phyloP scores from a whole-genome alignment of 1,140 invertebrate genomes.

The Pseudomyrmex sp. region DNA sequence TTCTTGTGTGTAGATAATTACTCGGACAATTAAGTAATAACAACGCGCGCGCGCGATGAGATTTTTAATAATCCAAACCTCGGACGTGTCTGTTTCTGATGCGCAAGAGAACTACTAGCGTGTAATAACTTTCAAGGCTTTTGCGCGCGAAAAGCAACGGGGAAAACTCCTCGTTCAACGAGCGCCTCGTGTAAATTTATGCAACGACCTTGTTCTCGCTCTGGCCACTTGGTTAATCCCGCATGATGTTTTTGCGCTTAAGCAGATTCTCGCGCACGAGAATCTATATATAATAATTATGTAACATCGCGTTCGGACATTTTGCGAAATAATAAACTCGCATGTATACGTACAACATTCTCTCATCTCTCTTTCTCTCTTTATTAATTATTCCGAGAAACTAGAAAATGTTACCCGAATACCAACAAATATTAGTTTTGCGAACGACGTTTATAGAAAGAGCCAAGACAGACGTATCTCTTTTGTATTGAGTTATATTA shows the following conservation, averaged over 20 bases:
- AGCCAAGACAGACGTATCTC: not conserved
- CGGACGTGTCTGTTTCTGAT: constrained; percentile 4
- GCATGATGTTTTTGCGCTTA: constrained; percentile 47
- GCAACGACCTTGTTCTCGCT: constrained; percentile 57
- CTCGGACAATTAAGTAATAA: constrained; percentile 14
- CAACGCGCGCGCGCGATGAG: constrained; percentile 22
- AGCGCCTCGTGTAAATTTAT: constrained; percentile 52
- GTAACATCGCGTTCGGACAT: constrained; percentile 24
- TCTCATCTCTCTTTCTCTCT: no score
- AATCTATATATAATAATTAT: constrained; percentile 48
- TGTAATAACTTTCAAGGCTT: constrained; percentile 59
- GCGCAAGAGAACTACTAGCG: constrained; percentile 25
- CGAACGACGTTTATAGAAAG: no score
- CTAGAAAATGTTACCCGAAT: not conserved
- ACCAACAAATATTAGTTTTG: not conserved
- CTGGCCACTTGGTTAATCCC: constrained; percentile 33
- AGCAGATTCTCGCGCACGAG: constrained; percentile 44
- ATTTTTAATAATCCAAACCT: constrained; percentile 34
- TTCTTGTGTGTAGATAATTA: constrained; percentile 9
- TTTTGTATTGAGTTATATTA: no score
- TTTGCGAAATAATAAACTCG: constrained; percentile 8
- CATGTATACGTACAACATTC: no score
- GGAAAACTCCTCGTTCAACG: constrained; percentile 45
- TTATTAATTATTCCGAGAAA: not conserved
- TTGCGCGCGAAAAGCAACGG: constrained; percentile 39